phyloP scores from a whole-genome alignment of 2,113 vertebrate genomes.

The Leucoraja erinaceus region DNA sequence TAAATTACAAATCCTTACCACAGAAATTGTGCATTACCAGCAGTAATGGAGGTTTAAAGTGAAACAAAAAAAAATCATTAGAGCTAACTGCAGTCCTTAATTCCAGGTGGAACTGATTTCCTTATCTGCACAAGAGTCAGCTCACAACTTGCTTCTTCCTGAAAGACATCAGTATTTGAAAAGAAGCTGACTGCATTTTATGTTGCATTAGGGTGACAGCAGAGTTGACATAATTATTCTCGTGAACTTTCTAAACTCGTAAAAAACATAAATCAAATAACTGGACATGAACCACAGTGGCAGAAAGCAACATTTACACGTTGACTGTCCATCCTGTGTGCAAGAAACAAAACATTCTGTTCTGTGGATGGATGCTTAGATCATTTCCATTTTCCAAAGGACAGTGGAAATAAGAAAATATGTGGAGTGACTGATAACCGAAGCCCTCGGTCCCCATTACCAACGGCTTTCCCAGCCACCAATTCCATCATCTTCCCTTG shows the following conservation, averaged over 20 bases:
- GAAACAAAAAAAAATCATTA: neutral
- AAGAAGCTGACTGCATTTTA: neutral
- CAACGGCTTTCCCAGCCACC: neutral
- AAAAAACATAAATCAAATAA: neutral
- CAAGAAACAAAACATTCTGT: neutral
- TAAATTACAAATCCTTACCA: slow-evolving; percentile 71
- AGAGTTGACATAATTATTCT: neutral
- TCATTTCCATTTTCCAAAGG: neutral
- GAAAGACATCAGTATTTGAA: slow-evolving; percentile 10
- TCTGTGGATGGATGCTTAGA: neutral
- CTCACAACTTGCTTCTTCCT: slow-evolving; percentile 21
- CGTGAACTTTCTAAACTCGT: neutral
- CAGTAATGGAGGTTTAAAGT: slow-evolving; percentile 34
- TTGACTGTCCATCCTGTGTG: neutral
- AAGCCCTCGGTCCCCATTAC: neutral
- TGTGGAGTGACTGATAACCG: neutral
- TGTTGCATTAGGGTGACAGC: neutral
- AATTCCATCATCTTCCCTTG: neutral
- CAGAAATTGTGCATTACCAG: neutral
- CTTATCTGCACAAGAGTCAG: neutral
- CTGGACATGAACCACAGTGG: neutral
- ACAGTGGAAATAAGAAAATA: neutral
- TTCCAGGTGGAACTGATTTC: slow-evolving; percentile 33
- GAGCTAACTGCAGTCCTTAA: slow-evolving; percentile 21
- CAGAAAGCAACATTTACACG: neutral